Conservation (phyloP, 2,888 invertebrate genomes). For the Synanthedon tipuliformis region DNA sequence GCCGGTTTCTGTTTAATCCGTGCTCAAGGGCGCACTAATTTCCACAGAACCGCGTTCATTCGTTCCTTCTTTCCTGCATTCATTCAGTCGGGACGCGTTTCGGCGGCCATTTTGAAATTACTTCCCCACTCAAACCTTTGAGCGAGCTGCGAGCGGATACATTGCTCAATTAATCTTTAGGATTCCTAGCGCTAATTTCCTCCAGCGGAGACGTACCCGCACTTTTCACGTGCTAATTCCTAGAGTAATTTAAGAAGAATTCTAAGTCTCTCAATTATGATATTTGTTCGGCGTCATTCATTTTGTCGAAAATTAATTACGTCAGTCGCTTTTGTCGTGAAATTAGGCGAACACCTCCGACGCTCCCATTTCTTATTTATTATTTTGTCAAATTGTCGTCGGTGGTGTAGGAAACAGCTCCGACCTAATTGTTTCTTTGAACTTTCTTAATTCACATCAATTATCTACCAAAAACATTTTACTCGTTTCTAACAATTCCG, state of each 20-base stretch:
- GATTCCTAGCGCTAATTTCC: too few relatives aligned
- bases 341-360: neutral
- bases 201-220: too few relatives aligned
- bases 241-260: too few relatives aligned
- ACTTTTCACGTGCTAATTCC: too few relatives aligned
- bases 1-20: slow-evolving; percentile 7
- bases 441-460: neutral
- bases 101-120: slow-evolving; percentile 1
- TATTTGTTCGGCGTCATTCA: neutral
- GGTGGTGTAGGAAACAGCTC: neutral
- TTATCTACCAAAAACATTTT: too few relatives aligned
- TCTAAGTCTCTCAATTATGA: neutral
- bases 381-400: neutral
- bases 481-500: too few relatives aligned
- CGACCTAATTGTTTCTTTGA: neutral
- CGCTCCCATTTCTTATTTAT: neutral
- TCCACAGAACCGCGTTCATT: slow-evolving; percentile 7
- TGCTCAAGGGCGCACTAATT: slow-evolving; percentile 10
- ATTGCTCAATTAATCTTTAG: neutral
- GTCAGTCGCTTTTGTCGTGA: neutral
- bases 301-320: neutral
- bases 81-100: slow-evolving; percentile 3
- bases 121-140: neutral
- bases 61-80: slow-evolving; percentile 3
- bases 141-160: neutral